A percentile compares a stretch with the other conserved stretches of the same genome.
Conservation (phyloP, 2,797 vertebrate species). For the Darevskia mixta region DNA sequence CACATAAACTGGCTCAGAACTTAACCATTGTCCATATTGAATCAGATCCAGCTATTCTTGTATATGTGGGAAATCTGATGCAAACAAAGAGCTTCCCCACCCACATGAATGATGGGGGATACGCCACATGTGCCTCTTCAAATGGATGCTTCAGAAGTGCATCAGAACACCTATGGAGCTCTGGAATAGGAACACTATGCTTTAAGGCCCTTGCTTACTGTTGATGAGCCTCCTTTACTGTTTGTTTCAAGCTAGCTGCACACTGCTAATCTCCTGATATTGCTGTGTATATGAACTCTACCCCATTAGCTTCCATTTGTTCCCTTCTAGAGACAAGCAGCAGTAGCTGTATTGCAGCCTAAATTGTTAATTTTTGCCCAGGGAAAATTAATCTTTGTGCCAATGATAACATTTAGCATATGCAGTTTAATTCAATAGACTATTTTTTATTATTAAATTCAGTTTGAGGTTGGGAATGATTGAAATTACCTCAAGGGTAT, state of each 20-base stretch:
- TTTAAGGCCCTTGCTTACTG: background rate
- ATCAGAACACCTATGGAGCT: background rate
- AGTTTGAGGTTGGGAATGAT: conserved; percentile 66
- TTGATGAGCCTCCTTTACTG: background rate
- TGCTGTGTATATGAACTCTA: background rate
- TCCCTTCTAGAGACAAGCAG: conserved; percentile 5
- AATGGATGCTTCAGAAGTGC: background rate
- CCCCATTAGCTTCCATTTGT: conserved; percentile 15
- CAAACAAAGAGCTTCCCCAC: no score
- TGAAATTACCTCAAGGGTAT: conserved; percentile 63
- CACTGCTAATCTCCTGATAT: background rate
- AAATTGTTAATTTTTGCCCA: conserved; percentile 70
- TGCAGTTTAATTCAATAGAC: conserved; percentile 60
- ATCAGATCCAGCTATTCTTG: no score
- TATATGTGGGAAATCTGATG: no score
- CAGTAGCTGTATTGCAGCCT: conserved; percentile 31
- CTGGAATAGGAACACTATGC: background rate
- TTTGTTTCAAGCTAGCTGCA: conserved; percentile 6
- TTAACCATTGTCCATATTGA: no score
- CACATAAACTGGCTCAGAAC: no score
- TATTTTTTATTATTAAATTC: conserved; percentile 69
- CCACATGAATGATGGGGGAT: no score
- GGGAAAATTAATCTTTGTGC: conserved; percentile 68
- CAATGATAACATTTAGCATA: conserved; percentile 68
- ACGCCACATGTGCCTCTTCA: no score